A percentile compares a stretch with the other conserved stretches of the same genome.
These are phyloP conservation scores for Periphyllus acericola DNA, from an alignment of 2,888 invertebrate genomes.

Conservation along the genomic window DNA sequence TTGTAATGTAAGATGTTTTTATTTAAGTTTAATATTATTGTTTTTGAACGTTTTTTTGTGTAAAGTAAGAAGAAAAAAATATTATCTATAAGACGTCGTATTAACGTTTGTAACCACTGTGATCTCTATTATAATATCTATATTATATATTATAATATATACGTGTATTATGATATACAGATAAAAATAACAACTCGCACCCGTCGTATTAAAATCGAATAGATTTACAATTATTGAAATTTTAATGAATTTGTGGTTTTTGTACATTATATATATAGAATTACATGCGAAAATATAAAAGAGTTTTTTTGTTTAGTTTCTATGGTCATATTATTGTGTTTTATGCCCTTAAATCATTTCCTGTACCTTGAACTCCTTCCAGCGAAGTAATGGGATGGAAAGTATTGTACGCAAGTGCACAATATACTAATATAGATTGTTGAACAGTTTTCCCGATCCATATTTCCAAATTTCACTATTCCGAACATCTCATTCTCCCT, in stretches of 20 bases:
- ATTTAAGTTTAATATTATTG: slow-evolving; percentile 55
- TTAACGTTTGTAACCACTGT: slow-evolving; percentile 59
- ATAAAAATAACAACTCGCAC: slow-evolving; percentile 53
- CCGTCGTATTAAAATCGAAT: slow-evolving; percentile 46
- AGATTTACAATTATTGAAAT: slow-evolving; percentile 46
- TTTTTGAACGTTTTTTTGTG: slow-evolving; percentile 19
- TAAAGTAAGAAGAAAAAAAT: slow-evolving; percentile 31
- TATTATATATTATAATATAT: slow-evolving; percentile 8
- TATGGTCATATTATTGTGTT: background rate
- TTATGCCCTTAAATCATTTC: background rate
- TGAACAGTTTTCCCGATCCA: too few relatives aligned
- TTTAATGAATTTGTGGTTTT: slow-evolving; percentile 51
- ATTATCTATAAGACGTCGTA: slow-evolving; percentile 52
- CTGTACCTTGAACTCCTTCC: background rate
- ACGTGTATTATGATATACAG: slow-evolving; percentile 9
- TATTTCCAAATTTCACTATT: too few relatives aligned
- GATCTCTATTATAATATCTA: slow-evolving; percentile 59
- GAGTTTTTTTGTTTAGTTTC: slow-evolving; percentile 51
- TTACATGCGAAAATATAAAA: slow-evolving; percentile 46
- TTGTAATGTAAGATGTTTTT: slow-evolving; percentile 51
- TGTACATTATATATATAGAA: slow-evolving; percentile 58
- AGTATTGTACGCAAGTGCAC: too few relatives aligned
- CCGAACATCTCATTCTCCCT: too few relatives aligned
- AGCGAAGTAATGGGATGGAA: too few relatives aligned
- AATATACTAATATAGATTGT: too few relatives aligned